Conservation (phyloP, 2,888 invertebrate species). For the Drosophila mayaguana region DNA sequence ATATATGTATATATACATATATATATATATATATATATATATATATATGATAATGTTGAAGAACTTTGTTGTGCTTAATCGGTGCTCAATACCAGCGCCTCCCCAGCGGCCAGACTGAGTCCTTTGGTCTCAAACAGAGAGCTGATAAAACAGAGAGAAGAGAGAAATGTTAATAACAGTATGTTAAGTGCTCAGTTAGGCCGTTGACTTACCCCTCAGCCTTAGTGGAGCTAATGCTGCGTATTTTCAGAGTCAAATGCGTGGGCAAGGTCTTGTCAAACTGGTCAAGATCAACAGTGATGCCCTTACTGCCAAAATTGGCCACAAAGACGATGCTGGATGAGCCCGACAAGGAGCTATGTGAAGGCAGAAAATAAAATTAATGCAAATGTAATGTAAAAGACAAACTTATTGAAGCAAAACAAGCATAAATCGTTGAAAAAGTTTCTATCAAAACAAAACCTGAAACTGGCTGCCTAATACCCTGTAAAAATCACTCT, state of each 20-base stretch:
- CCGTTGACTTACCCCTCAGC: constrained; percentile 45
- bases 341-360: constrained; percentile 57
- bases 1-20: too few species aligned
- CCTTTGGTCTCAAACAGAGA: constrained; percentile 36
- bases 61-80: constrained; percentile 33
- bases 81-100: constrained; percentile 58
- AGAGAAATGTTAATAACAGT: background rate
- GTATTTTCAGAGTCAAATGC: constrained; percentile 42
- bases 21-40: too few species aligned
- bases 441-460: too few species aligned
- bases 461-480: too few species aligned
- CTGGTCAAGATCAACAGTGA: constrained; percentile 56
- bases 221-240: constrained; percentile 59
- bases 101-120: constrained; percentile 59
- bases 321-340: constrained; percentile 67
- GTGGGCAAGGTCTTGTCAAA: constrained; percentile 61
- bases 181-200: background rate
- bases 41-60: too few species aligned
- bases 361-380: accelerated
- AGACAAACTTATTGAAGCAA: too few species aligned
- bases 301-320: constrained; percentile 62
- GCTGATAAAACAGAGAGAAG: constrained; percentile 25
- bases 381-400: background rate
- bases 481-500: too few species aligned
- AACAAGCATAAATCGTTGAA: too few species aligned